These are phyloP conservation scores for Trachymyrmex cornetzi DNA, from an alignment of 1,140 invertebrate genomes.

Conservation along the genomic window DNA sequence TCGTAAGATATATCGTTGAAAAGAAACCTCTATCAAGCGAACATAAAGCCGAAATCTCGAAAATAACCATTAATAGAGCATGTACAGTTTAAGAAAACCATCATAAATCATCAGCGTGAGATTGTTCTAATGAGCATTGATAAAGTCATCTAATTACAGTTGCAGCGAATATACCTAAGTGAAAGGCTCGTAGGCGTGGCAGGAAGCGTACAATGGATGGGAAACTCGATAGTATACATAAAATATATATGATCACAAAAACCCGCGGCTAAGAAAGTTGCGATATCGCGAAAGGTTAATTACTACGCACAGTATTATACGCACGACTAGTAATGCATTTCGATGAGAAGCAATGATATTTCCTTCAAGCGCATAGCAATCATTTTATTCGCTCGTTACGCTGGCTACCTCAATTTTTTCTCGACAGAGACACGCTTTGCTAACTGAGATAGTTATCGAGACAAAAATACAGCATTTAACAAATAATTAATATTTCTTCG, in stretches of 20 bases:
- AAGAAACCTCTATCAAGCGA: not conserved
- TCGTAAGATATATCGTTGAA: not conserved
- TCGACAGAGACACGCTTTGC: conserved; percentile 5
- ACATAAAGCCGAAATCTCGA: not conserved
- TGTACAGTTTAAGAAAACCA: not conserved
- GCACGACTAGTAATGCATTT: conserved; percentile 59
- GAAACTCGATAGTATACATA: conserved; percentile 72
- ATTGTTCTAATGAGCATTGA: conserved; percentile 60
- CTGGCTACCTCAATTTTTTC: conserved; percentile 8
- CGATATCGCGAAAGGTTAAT: conserved; percentile 72
- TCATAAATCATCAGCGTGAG: not conserved
- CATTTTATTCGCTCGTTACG: conserved; percentile 35
- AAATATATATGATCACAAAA: conserved; percentile 69
- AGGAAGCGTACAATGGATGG: conserved; percentile 73
- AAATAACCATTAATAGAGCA: not conserved
- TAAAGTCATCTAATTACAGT: conserved; percentile 71
- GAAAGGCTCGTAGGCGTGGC: conserved; percentile 73
- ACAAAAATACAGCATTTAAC: conserved; percentile 10
- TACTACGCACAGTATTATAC: conserved; percentile 67
- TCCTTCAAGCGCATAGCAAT: conserved; percentile 33
- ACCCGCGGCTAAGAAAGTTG: conserved; percentile 71
- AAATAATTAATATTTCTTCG: conserved; percentile 15
- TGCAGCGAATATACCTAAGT: conserved; percentile 59
- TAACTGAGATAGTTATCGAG: conserved; percentile 20
- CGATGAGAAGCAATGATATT: conserved; percentile 65